Evolutionary conservation across 2,113 vertebrate species (phyloP), one percentile per base, ranked within the genome.

Genomic region (Nothocercus julius): DNA sequence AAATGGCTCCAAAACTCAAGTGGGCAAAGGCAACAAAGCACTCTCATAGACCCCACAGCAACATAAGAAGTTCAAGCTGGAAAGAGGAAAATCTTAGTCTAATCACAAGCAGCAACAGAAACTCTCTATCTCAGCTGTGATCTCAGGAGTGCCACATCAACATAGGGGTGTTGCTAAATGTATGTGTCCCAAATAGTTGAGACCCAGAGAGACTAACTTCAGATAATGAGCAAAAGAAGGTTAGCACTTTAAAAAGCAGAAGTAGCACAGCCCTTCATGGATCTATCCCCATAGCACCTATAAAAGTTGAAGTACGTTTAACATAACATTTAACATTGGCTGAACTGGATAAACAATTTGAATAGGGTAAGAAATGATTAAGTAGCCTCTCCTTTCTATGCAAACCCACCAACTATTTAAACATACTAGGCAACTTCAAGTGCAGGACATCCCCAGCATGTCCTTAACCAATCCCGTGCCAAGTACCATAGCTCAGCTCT

Each of bases 321-420:
- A 83, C 53, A 45, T 79, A 92, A 85, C 78, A 58, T 92, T 96
- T 94, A 95, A 96, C 96, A 95, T 95, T 97, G 96, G 94, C 92
- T 97, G 92, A 95, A 94, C 94, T 87, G 94, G 79, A 74, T 87
- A 85, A 89, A 84, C 49, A 93, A 69, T 34, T 91, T 15, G 24
- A 97, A 89, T 82, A 22, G 84, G 27, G 74, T 79, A 92, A 89
- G 81, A 85, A 93, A 93, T 82, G 27, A 67, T 17, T 85, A 62
- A 89, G 63, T 53, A 94, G 36, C 58, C 54, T 58, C 40, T 89
- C 62, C 44, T 87, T 82, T 89, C 67, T 73, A 14, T 62, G 25
- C 44, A 89, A 87, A 82, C 38, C 25, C 67, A 82, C 62, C 69
- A 85, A 91, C 78, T 80, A 85, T 83, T 93, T 67, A 76, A 89